These are phyloP conservation scores for Gymnodraco acuticeps DNA, from an alignment of 2,797 vertebrate species.

Conservation along the genomic window DNA sequence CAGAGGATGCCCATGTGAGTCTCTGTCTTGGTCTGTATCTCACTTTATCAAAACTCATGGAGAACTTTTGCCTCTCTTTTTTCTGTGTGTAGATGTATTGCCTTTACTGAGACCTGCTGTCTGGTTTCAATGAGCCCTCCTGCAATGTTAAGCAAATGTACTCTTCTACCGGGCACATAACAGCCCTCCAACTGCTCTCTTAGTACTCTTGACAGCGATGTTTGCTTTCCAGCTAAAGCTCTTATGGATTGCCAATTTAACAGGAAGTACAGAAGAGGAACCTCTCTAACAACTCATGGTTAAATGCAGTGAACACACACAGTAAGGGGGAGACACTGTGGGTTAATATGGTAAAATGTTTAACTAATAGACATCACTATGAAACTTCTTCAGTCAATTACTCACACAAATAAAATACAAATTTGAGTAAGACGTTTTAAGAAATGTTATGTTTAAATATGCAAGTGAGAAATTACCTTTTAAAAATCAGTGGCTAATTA, in stretches of 20 bases:
- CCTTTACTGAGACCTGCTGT: conserved; percentile 28
- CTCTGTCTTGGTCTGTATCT: conserved; percentile 48
- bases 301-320: conserved; percentile 26
- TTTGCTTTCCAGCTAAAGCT: conserved; percentile 66
- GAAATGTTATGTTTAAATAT: too few relatives aligned
- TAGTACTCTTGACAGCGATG: conserved; percentile 40
- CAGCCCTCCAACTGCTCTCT: conserved; percentile 52
- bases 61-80: not conserved
- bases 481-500: too few relatives aligned
- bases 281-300: conserved; percentile 48
- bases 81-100: conserved; percentile 11
- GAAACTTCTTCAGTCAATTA: too few relatives aligned
- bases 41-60: conserved; percentile 40
- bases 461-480: too few relatives aligned
- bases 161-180: conserved; percentile 50
- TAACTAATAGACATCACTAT: too few relatives aligned
- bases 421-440: too few relatives aligned
- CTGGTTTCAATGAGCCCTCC: conserved; percentile 39
- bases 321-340: not conserved
- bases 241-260: conserved; percentile 63
- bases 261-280: conserved; percentile 30
- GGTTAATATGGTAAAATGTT: too few relatives aligned
- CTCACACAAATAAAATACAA: too few relatives aligned
- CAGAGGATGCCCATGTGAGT: not conserved
- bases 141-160: conserved; percentile 57